Evolutionary conservation across 1,140 invertebrate species (phyloP).

Genomic region (Zophobas atratus): DNA sequence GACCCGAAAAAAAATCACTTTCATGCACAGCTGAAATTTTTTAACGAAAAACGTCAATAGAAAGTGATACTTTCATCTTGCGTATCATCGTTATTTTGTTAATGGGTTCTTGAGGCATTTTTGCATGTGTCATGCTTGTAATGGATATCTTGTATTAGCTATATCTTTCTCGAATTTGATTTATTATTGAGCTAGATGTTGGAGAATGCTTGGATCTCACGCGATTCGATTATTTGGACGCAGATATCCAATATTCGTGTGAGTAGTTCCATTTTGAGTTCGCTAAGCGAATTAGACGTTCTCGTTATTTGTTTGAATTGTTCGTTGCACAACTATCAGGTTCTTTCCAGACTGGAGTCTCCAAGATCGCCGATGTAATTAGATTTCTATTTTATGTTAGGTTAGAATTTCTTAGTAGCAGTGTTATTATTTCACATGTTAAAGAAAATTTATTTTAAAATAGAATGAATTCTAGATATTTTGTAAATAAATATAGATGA

Average conservation of each 20-base stretch:
- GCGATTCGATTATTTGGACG: slow-evolving; percentile 17
- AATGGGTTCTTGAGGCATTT: neutral
- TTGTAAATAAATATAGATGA: too few relatives aligned
- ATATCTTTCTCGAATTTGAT: slow-evolving; percentile 4
- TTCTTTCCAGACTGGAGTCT: too few relatives aligned
- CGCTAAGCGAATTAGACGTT: too few relatives aligned
- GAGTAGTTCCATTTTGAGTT: slow-evolving; percentile 4
- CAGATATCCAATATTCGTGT: neutral
- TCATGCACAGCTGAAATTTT: neutral
- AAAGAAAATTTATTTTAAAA: too few relatives aligned
- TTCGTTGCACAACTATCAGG: too few relatives aligned
- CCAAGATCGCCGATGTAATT: too few relatives aligned
- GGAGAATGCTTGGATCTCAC: slow-evolving; percentile 4
- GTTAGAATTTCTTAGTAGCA: too few relatives aligned
- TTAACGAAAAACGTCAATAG: slow-evolving; percentile 15
- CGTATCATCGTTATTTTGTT: neutral
- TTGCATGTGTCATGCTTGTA: neutral
- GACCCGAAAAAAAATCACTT: neutral
- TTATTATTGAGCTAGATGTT: neutral
- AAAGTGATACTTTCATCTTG: slow-evolving; percentile 28
- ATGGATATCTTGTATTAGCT: neutral
- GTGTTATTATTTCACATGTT: too few relatives aligned
- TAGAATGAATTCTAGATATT: too few relatives aligned
- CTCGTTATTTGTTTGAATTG: too few relatives aligned
- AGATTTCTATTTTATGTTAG: too few relatives aligned